Percentiles rank a stretch among this genome's conserved stretches.
phyloP scores from a whole-genome alignment of 2,888 invertebrate genomes.

The Heliothis peltigera region DNA sequence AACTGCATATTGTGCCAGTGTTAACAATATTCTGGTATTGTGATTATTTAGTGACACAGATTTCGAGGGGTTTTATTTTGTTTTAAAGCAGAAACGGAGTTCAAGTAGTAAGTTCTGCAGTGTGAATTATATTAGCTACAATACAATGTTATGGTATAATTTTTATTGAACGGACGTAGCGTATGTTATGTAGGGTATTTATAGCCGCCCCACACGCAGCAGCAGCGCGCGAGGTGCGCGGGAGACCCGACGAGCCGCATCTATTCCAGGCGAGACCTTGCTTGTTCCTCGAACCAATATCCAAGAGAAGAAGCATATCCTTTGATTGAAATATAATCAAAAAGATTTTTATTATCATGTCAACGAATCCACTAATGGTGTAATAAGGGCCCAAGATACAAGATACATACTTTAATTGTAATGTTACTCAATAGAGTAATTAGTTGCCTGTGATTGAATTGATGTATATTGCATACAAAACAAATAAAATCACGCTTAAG shows the following conservation, averaged over 20 bases:
- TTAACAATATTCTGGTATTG: slow-evolving; percentile 44
- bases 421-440: too few species aligned
- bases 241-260: slow-evolving; percentile 79
- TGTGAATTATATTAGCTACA: slow-evolving; percentile 62
- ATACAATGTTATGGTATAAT: slow-evolving; percentile 66
- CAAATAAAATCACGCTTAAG: too few species aligned
- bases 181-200: slow-evolving; percentile 81
- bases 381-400: too few species aligned
- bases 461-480: too few species aligned
- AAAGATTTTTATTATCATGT: background rate
- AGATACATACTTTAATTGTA: too few species aligned
- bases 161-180: slow-evolving; percentile 77
- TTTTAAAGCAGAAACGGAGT: slow-evolving; percentile 27
- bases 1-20: slow-evolving; percentile 48
- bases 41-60: slow-evolving; percentile 29
- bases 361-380: background rate
- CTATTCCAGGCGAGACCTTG: slow-evolving; percentile 87
- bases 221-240: slow-evolving; percentile 79
- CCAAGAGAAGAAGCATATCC: slow-evolving; percentile 37
- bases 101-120: slow-evolving; percentile 58
- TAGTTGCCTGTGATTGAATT: too few species aligned
- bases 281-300: slow-evolving; percentile 63
- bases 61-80: slow-evolving; percentile 48
- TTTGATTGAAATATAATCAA: slow-evolving; percentile 13
- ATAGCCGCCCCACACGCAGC: slow-evolving; percentile 87